Conservation (phyloP, 2,113 vertebrate species). For the Hipposideros armiger region DNA sequence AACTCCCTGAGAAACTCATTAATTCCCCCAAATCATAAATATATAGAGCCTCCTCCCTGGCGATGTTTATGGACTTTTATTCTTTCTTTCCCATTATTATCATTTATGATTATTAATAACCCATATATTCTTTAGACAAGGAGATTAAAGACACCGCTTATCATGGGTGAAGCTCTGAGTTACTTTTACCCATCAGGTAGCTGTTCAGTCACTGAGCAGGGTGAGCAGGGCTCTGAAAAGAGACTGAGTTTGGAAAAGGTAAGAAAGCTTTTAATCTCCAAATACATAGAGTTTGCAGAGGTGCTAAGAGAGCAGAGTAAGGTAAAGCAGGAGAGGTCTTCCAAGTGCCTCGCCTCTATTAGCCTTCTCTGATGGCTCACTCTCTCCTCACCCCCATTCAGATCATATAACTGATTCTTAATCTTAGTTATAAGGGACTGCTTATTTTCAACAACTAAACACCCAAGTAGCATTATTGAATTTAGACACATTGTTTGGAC, state of each 20-base stretch:
- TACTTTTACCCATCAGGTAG: neutral
- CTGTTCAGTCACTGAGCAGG: neutral
- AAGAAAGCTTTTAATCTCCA: neutral
- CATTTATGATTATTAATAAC: constrained; percentile 1
- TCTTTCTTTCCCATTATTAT: neutral
- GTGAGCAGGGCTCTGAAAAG: neutral
- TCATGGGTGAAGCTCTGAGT: neutral
- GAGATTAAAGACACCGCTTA: neutral
- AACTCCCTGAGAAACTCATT: neutral
- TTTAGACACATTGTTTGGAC: neutral
- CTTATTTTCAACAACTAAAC: neutral
- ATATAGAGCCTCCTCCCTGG: neutral
- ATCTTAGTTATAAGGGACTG: neutral
- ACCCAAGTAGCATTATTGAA: neutral
- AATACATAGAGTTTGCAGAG: neutral
- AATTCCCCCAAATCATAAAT: neutral
- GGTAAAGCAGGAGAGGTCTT: neutral
- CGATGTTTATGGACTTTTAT: neutral
- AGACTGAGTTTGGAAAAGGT: neutral
- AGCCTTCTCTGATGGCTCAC: neutral
- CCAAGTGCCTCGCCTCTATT: accelerated
- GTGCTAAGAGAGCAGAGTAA: neutral
- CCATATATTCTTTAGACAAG: neutral
- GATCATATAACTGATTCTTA: neutral
- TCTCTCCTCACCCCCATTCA: no score